A percentile compares a stretch with the other conserved stretches of the same genome.
Conservation (phyloP, 2,797 vertebrate species). For the Sebastes aleutianus region DNA sequence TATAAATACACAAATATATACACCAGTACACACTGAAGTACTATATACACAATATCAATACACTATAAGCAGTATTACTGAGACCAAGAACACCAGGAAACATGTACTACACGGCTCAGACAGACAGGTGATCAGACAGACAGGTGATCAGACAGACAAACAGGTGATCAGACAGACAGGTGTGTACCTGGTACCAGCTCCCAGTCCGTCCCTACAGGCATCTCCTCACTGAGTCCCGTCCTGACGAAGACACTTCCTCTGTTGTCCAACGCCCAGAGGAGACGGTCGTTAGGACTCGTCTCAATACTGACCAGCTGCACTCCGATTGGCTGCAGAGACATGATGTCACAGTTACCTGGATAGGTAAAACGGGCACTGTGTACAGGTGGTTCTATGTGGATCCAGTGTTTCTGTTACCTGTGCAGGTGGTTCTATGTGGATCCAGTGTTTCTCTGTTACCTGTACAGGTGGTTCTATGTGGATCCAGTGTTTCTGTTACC, state of each 20-base stretch:
- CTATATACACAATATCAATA: too few species aligned
- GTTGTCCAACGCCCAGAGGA: slow-evolving; percentile 94
- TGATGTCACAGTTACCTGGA: slow-evolving; percentile 14
- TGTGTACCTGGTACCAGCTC: slow-evolving; percentile 91
- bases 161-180: background rate
- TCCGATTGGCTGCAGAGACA: slow-evolving; percentile 86
- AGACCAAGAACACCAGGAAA: too few species aligned
- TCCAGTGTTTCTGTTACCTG: too few species aligned
- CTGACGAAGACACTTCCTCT: slow-evolving; percentile 90
- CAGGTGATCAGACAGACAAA: background rate
- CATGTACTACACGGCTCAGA: too few species aligned
- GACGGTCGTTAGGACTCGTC: slow-evolving; percentile 91
- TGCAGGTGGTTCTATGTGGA: too few species aligned
- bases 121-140: background rate
- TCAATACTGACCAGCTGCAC: slow-evolving; percentile 88
- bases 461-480: too few species aligned
- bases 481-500: too few species aligned
- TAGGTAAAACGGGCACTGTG: background rate
- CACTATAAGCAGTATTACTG: too few species aligned
- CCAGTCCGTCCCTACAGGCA: slow-evolving; percentile 96
- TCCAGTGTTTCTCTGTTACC: too few species aligned
- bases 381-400: too few species aligned
- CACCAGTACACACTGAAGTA: too few species aligned
- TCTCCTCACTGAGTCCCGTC: slow-evolving; percentile 91
- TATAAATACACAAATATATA: too few species aligned